Percentiles rank a stretch among this genome's conserved stretches.
Conservation (phyloP, 2,113 vertebrate genomes). For the Ginglymostoma cirratum region DNA sequence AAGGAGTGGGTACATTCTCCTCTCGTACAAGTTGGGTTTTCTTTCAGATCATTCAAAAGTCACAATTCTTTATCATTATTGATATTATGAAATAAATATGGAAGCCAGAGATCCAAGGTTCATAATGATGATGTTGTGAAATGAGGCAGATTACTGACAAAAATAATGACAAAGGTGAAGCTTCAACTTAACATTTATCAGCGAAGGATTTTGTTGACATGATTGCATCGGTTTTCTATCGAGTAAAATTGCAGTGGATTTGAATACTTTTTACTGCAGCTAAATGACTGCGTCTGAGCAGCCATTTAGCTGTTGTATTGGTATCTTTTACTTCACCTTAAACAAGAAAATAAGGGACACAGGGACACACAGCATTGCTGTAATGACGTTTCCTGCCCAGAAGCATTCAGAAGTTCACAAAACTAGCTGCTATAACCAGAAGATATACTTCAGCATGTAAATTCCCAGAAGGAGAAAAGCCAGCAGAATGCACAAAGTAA, state of each 20-base stretch:
- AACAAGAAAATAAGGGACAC: not conserved
- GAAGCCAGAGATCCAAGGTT: not conserved
- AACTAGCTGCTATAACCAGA: not conserved
- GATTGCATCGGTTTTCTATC: not conserved
- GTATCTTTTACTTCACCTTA: not conserved
- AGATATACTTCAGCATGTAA: not conserved
- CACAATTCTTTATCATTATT: not conserved
- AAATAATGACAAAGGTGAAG: not conserved
- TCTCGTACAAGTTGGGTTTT: too few species aligned
- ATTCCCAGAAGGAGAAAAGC: not conserved
- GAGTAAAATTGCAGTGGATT: not conserved
- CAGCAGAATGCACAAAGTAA: not conserved
- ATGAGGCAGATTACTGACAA: not conserved
- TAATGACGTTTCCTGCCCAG: not conserved
- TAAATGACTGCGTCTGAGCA: not conserved
- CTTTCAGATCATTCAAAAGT: not conserved
- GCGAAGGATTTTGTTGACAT: not conserved
- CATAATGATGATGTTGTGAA: not conserved
- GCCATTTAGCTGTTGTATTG: not conserved
- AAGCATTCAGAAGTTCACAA: not conserved
- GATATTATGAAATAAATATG: not conserved
- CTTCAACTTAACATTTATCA: not conserved
- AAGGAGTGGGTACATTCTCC: too few species aligned
- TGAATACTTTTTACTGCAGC: not conserved
- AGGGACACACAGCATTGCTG: not conserved